Evolutionary conservation across 2,888 invertebrate species (phyloP), one percentile per base, ranked within the genome.

Genomic region (Charanyca ferruginea): DNA sequence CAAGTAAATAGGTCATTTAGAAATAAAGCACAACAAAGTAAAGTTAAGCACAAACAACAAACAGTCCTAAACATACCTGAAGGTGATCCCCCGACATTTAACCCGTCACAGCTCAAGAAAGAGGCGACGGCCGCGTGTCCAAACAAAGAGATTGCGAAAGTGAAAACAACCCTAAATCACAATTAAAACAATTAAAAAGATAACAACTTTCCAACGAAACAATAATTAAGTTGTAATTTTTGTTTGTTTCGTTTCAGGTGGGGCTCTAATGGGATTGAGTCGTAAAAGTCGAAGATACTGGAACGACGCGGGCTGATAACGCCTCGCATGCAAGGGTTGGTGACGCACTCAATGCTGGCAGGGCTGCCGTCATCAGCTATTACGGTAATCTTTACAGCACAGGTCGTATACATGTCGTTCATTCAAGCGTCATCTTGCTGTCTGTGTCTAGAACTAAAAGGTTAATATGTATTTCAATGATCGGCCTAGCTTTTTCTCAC

Each of bases 131-230:
- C 63, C 63, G 67, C 79, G 79, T 71, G 68, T 76, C 76, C 69
- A 76, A 84, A 85, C 82, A 76, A 83, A 81, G 73, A 80, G 80
- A 83, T 80, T 79, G 79, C 77, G 65, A 79, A 80, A 82, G 73
- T 73, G 72, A 83, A 79, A 85, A 83, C 84, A 82, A 81, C 83
- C 80, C 86, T 90, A 87, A 88, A 90, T 90, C 88, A 88, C 88
- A 89, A 89, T 90, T 87, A 89, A 85, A 88, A 86, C 83, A 90
- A 90, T 89, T 89, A 90, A 88, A 87, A 85, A 89, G 87, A 90
- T 88, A 88, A 89, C 83, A 87, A 89, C 83, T 85, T 88, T 84
- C 63, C 61, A 70, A 68, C 71, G 80, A 76, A 79, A 80, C 85
- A 83, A 85, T 87, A 90, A 90, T 89, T 87, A 87, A 89, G 88